A percentile compares a stretch with the other conserved stretches of the same genome.
Conservation (phyloP, 1,140 invertebrate genomes). For the Zophobas atratus region DNA sequence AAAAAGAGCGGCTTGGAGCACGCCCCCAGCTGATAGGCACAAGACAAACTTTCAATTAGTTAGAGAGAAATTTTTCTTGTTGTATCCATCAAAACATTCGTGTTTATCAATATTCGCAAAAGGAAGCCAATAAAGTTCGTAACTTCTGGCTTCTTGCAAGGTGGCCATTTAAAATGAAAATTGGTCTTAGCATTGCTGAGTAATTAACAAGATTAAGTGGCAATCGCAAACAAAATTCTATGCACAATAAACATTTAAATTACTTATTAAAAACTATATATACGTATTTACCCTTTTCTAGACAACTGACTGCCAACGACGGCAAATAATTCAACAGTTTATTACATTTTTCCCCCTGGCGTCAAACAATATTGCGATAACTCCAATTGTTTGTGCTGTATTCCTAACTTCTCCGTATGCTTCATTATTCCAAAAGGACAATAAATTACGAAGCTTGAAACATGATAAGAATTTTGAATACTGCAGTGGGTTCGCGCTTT, state of each 20-base stretch:
- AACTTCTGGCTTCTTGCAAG: no score
- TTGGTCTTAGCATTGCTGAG: no score
- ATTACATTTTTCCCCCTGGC: slow-evolving; percentile 6
- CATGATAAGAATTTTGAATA: slow-evolving; percentile 34
- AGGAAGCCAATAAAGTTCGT: not conserved
- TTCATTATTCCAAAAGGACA: slow-evolving; percentile 11
- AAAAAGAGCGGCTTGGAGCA: slow-evolving; percentile 25
- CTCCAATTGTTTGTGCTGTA: slow-evolving; percentile 12
- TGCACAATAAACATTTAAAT: not conserved
- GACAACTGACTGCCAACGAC: not conserved
- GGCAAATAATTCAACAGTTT: slow-evolving; percentile 18
- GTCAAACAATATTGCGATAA: slow-evolving; percentile 22
- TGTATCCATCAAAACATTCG: not conserved
- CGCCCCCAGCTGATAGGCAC: slow-evolving; percentile 18
- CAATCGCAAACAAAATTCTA: no score
- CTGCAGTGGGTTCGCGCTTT: slow-evolving; percentile 14
- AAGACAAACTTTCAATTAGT: slow-evolving; percentile 39
- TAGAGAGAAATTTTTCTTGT: slow-evolving; percentile 11
- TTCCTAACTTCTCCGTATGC: slow-evolving; percentile 14
- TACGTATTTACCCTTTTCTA: not conserved
- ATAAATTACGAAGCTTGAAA: slow-evolving; percentile 11
- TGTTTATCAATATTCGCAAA: slow-evolving; percentile 11
- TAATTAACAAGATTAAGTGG: no score
- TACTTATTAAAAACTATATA: no score
- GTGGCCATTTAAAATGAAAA: no score